phyloP scores from a whole-genome alignment of 2,888 invertebrate genomes.

The Leptopilina drosophilae region DNA sequence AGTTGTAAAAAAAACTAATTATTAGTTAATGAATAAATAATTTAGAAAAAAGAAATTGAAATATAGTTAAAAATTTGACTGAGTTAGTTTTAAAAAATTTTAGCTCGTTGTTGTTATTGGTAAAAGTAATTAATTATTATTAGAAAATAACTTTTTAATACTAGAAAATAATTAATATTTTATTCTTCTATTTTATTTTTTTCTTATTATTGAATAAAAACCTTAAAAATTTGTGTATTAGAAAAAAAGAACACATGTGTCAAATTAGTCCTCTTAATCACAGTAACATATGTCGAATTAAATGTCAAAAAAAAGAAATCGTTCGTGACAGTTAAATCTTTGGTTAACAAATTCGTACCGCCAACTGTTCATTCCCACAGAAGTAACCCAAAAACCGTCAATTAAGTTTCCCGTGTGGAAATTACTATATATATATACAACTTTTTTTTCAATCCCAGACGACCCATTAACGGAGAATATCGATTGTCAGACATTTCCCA shows the following conservation, averaged over 20 bases:
- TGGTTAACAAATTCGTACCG: background rate
- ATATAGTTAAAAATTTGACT: too few species aligned
- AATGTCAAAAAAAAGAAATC: constrained; percentile 12
- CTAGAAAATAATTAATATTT: too few species aligned
- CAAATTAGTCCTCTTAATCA: background rate
- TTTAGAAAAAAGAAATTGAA: too few species aligned
- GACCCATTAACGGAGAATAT: constrained; percentile 51
- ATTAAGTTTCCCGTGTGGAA: constrained; percentile 24
- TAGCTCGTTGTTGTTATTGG: too few species aligned
- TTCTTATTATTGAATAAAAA: too few species aligned
- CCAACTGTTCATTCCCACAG: constrained; percentile 13
- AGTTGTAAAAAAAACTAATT: too few species aligned
- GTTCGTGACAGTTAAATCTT: background rate
- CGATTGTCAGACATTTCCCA: constrained; percentile 51
- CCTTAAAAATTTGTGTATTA: background rate
- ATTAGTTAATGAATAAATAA: too few species aligned
- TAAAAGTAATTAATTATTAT: too few species aligned
- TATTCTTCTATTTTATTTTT: too few species aligned
- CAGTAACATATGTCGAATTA: background rate
- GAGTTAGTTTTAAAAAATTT: too few species aligned
- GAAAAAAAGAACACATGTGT: background rate
- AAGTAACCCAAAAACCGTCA: constrained; percentile 4
- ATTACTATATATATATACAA: background rate
- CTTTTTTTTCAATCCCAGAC: constrained; percentile 48
- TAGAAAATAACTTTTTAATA: too few species aligned